phyloP scores from a whole-genome alignment of 2,113 vertebrate species.

The Herpailurus yagouaroundi region DNA sequence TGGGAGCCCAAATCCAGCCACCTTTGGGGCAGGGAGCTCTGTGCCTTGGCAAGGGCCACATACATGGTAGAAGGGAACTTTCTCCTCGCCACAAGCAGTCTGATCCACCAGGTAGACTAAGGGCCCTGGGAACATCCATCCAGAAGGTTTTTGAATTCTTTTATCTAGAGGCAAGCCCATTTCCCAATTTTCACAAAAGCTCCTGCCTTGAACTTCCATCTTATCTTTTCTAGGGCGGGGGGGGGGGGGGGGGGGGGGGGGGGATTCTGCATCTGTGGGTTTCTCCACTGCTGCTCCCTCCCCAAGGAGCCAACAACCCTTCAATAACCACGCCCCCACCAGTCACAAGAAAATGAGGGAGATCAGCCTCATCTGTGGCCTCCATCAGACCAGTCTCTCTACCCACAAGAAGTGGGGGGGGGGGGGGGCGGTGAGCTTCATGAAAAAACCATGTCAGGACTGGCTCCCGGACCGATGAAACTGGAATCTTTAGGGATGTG shows the following conservation, averaged over 20 bases:
- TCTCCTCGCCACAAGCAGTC: neutral
- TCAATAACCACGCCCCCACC: neutral
- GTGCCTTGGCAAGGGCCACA: neutral
- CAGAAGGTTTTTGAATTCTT: neutral
- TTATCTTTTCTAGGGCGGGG: neutral
- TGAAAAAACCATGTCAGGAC: neutral
- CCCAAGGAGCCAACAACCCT: neutral
- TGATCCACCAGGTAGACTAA: neutral
- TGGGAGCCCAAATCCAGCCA: neutral
- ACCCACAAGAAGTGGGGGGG: neutral
- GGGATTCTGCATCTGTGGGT: neutral
- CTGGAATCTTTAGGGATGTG: constrained; percentile 1
- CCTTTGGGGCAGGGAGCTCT: neutral
- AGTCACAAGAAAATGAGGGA: neutral
- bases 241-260: neutral
- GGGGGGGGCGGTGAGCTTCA: neutral
- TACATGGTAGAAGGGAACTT: neutral
- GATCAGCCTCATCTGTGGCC: neutral
- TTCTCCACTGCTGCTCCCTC: neutral
- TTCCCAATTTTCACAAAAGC: constrained; percentile 8
- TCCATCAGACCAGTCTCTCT: neutral
- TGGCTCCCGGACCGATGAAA: neutral
- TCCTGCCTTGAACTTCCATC: neutral
- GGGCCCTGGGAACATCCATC: neutral
- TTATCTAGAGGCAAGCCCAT: neutral